phyloP scores from a whole-genome alignment of 2,888 invertebrate genomes.

The Tetrapedia diversipes region DNA sequence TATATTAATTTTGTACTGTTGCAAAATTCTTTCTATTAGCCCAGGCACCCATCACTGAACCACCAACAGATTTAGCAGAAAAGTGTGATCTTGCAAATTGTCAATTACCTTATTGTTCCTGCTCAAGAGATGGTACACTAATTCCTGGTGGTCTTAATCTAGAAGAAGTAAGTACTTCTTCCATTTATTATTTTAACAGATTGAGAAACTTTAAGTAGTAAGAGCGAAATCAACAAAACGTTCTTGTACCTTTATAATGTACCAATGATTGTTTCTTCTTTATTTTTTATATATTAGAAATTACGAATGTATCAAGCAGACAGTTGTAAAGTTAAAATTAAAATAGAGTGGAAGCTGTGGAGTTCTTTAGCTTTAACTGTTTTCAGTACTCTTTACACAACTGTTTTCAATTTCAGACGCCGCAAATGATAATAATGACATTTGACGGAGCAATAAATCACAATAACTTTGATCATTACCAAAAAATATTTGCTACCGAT shows the following conservation, averaged over 20 bases:
- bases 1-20: constrained; percentile 12
- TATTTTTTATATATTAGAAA: too few relatives aligned
- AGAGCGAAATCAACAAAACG: too few relatives aligned
- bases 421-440: constrained; percentile 96
- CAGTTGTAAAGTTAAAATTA: too few relatives aligned
- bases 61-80: constrained; percentile 90
- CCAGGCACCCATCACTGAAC: constrained; percentile 91
- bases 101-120: constrained; percentile 94
- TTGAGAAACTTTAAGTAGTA: too few relatives aligned
- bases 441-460: constrained; percentile 97
- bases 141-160: constrained; percentile 93
- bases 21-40: constrained; percentile 84
- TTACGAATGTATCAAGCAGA: too few relatives aligned
- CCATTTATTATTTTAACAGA: too few relatives aligned
- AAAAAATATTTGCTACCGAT: constrained; percentile 91
- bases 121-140: constrained; percentile 94
- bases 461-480: constrained; percentile 94
- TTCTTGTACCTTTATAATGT: too few relatives aligned
- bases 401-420: constrained; percentile 86
- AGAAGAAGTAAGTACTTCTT: constrained; percentile 88
- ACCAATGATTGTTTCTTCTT: too few relatives aligned
- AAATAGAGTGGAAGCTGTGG: too few relatives aligned
- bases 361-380: too few relatives aligned
- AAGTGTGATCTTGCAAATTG: constrained; percentile 91
- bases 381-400: background rate